Evolutionary conservation across 2,888 invertebrate species (phyloP).

Genomic region (Lamellibrachia satsuma): DNA sequence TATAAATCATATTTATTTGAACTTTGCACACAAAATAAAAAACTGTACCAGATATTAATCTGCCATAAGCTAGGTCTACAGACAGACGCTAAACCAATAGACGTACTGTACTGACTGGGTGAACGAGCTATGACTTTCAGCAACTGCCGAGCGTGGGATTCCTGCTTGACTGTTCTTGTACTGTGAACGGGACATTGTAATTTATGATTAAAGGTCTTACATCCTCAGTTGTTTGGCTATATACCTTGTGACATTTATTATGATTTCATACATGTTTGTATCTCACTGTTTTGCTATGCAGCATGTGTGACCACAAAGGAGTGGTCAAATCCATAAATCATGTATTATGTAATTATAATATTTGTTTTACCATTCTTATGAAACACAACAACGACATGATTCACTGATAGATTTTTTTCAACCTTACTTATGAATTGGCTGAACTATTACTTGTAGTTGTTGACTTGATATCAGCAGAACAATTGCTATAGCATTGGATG

Average conservation of each 20-base stretch:
- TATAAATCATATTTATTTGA: neutral
- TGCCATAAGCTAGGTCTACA: neutral
- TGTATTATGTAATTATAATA: slow-evolving; percentile 5
- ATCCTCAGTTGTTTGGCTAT: neutral
- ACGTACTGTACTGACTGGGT: neutral
- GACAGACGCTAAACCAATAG: neutral
- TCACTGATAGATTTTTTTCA: too few species aligned
- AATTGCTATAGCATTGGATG: neutral
- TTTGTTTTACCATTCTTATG: neutral
- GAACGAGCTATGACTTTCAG: neutral
- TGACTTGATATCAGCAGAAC: neutral
- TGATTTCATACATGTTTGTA: neutral
- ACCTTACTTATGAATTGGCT: too few species aligned
- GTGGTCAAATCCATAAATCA: neutral
- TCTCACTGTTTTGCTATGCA: neutral
- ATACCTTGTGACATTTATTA: neutral
- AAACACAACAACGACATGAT: neutral
- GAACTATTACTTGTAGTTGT: neutral
- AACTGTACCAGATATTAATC: neutral
- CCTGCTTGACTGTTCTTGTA: neutral
- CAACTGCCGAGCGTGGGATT: neutral
- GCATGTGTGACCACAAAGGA: neutral
- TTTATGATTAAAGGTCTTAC: neutral
- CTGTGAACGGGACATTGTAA: neutral
- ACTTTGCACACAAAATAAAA: neutral